These are phyloP conservation scores for Crypturellus tataupa DNA, from an alignment of 2,797 vertebrate species.

Conservation along the genomic window DNA sequence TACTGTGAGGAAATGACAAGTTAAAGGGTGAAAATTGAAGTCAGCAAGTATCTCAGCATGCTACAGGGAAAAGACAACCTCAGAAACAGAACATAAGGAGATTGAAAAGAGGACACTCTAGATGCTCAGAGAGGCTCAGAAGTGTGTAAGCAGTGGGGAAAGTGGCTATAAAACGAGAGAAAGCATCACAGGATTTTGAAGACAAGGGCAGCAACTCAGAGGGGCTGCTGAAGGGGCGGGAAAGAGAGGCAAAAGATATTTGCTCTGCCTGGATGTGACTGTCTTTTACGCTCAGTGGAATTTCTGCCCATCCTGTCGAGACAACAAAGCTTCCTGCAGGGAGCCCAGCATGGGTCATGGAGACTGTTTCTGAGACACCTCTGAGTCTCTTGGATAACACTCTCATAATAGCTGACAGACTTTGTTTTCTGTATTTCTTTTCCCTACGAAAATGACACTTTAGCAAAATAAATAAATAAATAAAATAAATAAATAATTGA, in stretches of 20 bases:
- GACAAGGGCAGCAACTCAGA: neutral
- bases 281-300: neutral
- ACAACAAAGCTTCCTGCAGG: neutral
- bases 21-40: conserved; percentile 45
- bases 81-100: neutral
- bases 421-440: neutral
- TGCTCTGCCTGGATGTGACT: neutral
- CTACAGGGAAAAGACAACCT: neutral
- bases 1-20: conserved; percentile 27
- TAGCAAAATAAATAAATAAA: neutral
- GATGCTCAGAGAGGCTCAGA: neutral
- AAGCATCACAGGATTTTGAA: neutral
- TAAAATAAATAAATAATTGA: neutral
- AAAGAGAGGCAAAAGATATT: neutral
- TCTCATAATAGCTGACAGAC: neutral
- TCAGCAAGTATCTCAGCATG: neutral
- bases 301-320: neutral
- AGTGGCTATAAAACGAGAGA: neutral
- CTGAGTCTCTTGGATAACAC: neutral
- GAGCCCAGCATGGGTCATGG: neutral
- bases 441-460: neutral
- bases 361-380: neutral
- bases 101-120: neutral
- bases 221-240: neutral
- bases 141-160: neutral